A percentile compares a stretch with the other conserved stretches of the same genome.
Conservation (phyloP, 2,797 vertebrate genomes). For the Alcedo atthis region DNA sequence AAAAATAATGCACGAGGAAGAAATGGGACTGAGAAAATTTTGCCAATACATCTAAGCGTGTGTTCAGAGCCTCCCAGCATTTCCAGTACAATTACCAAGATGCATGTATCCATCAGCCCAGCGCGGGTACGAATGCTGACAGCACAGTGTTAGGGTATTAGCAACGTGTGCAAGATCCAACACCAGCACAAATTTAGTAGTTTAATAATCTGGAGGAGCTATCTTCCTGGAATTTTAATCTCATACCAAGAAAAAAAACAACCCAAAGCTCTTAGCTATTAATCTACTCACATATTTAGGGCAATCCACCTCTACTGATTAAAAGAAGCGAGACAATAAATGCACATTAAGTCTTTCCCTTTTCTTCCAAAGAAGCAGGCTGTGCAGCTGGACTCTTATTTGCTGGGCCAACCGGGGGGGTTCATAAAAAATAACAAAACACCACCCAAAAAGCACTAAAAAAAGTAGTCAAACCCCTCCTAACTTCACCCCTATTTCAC, state of each 20-base stretch:
- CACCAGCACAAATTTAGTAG: slow-evolving; percentile 39
- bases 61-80: background rate
- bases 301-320: slow-evolving; percentile 53
- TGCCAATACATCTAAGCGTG: background rate
- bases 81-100: slow-evolving; percentile 52
- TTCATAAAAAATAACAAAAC: background rate
- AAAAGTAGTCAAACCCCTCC: background rate
- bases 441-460: background rate
- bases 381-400: background rate
- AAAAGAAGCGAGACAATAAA: slow-evolving; percentile 24
- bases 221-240: slow-evolving; percentile 68
- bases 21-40: slow-evolving; percentile 10
- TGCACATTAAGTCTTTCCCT: slow-evolving; percentile 4
- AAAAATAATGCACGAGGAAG: background rate
- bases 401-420: background rate
- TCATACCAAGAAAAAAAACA: slow-evolving; percentile 3
- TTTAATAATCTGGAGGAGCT: slow-evolving; percentile 65
- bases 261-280: slow-evolving; percentile 43
- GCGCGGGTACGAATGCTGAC: slow-evolving; percentile 12
- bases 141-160: slow-evolving; percentile 32
- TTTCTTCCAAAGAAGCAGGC: background rate
- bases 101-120: slow-evolving; percentile 29
- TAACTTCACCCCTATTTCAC: background rate
- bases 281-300: slow-evolving; percentile 59
- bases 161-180: slow-evolving; percentile 51